A percentile compares a stretch with the other conserved stretches of the same genome.
These are phyloP conservation scores for Orchesella cincta DNA, from an alignment of 1,140 invertebrate genomes.

Conservation along the genomic window DNA sequence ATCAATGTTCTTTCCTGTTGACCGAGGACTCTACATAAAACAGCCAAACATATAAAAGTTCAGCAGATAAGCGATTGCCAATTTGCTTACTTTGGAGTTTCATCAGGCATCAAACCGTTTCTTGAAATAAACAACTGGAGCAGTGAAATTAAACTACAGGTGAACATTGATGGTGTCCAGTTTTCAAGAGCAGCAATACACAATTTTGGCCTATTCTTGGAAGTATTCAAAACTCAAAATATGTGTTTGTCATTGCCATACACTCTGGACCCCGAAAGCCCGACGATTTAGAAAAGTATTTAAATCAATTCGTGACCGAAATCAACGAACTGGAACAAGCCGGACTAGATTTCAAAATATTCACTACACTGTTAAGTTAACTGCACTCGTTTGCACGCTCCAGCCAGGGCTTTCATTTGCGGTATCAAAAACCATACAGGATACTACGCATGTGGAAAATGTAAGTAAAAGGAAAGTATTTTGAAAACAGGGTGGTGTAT, in stretches of 20 bases:
- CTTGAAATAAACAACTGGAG: neutral
- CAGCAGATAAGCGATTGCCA: neutral
- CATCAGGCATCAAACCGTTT: neutral
- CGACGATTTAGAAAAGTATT: slow-evolving; percentile 36
- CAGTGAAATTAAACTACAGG: neutral
- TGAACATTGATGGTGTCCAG: slow-evolving; percentile 5
- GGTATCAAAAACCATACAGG: slow-evolving; percentile 51
- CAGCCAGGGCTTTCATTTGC: slow-evolving; percentile 52
- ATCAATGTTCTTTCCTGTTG: neutral
- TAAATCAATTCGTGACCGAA: slow-evolving; percentile 47
- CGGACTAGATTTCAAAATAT: neutral
- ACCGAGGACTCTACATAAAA: slow-evolving; percentile 21
- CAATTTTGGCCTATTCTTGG: slow-evolving; percentile 19
- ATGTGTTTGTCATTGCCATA: slow-evolving; percentile 43
- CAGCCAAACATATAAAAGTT: neutral
- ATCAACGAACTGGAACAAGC: neutral
- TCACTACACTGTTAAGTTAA: slow-evolving; percentile 36
- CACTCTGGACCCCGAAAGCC: slow-evolving; percentile 47
- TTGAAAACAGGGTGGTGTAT: slow-evolving; percentile 37
- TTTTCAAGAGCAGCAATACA: neutral
- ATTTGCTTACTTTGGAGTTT: neutral
- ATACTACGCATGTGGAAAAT: slow-evolving; percentile 52
- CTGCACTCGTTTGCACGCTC: slow-evolving; percentile 52
- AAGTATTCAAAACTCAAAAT: neutral
- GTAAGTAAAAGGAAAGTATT: slow-evolving; percentile 40